phyloP scores from a whole-genome alignment of 2,797 vertebrate genomes.

The Champsocephalus gunnari region DNA sequence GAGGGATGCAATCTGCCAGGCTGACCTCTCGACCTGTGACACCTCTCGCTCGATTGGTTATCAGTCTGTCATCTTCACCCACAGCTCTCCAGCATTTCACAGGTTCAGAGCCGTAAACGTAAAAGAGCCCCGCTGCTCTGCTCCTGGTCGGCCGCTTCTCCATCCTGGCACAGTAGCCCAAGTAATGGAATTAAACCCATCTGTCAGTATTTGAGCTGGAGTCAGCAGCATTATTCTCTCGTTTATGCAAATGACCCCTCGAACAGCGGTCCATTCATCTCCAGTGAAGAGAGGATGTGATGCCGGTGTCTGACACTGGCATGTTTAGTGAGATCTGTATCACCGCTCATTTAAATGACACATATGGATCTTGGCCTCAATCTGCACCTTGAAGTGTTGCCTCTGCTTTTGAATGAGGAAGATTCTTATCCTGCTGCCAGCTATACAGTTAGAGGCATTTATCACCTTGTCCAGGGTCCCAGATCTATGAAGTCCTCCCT shows the following conservation, averaged over 20 bases:
- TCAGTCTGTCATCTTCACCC: constrained; percentile 36
- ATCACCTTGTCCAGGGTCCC: neutral
- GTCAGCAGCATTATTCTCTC: constrained; percentile 69
- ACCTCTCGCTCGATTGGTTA: constrained; percentile 50
- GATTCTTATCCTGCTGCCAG: constrained; percentile 3
- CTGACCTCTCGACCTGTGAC: constrained; percentile 46
- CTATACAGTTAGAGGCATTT: constrained; percentile 1
- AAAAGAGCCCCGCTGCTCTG: constrained; percentile 11
- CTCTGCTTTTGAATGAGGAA: constrained; percentile 8
- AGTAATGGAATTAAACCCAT: constrained; percentile 76
- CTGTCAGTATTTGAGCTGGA: constrained; percentile 58
- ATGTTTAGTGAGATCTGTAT: constrained; percentile 41
- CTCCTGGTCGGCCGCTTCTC: constrained; percentile 46
- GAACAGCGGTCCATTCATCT: constrained; percentile 40
- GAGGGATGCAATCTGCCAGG: constrained; percentile 54
- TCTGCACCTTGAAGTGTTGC: constrained; percentile 6
- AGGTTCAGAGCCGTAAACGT: neutral
- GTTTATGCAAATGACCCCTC: constrained; percentile 63
- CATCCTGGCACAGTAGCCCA: constrained; percentile 45
- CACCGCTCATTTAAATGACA: constrained; percentile 49
- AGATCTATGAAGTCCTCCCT: neutral
- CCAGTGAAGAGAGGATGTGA: neutral
- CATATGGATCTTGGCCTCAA: constrained; percentile 23
- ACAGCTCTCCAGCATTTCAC: constrained; percentile 20
- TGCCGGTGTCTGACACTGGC: constrained; percentile 26